Evolutionary conservation across 1,140 invertebrate species (phyloP), one percentile per base, ranked within the genome.

Genomic region (Harlomillsia oculata): DNA sequence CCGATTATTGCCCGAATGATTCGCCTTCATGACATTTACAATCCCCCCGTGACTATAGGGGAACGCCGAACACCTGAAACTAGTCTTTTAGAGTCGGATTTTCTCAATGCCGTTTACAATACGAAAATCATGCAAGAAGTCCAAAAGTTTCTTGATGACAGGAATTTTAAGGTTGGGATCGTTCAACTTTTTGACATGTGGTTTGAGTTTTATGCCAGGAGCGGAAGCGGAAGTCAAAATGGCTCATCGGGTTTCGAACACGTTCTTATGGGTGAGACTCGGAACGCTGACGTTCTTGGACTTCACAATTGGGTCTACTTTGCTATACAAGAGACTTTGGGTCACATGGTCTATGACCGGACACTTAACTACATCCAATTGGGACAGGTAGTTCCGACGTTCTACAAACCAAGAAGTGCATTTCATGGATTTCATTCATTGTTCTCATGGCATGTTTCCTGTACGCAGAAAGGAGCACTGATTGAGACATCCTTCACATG

Each of bases 401-500:
- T n/a, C n/a, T n/a, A n/a, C n/a, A n/a, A n/a, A n/a, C n/a, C n/a
- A n/a, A n/a, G n/a, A n/a, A n/a, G n/a, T n/a, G n/a, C n/a, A n/a
- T n/a, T n/a, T n/a, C n/a, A n/a, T n/a, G n/a, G n/a, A n/a, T n/a
- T n/a, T n/a, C n/a, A n/a, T n/a, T n/a, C n/a, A n/a, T n/a, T n/a
- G n/a, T n/a, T n/a, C n/a, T n/a, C n/a, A n/a, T n/a, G n/a, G n/a
- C n/a, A n/a, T n/a, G n/a, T 43, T 18, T n/a, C 11, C 18, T 11
- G 9, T 67, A 79, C 77, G 52, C 73, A 86, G 83, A 86, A 87
- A 78, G 84, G 82, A 36, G 77, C 77, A 23, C 76, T 88, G 11
- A 28, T 89, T 14, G 87, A 88, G 69, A 68, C 83, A 9, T 81
- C 83, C 54, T 83, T 88, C 59, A 79, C 75, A 26, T 85, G 87